Evolutionary conservation across 1,140 invertebrate genomes (phyloP).

Genomic region (Copidosoma floridanum): DNA sequence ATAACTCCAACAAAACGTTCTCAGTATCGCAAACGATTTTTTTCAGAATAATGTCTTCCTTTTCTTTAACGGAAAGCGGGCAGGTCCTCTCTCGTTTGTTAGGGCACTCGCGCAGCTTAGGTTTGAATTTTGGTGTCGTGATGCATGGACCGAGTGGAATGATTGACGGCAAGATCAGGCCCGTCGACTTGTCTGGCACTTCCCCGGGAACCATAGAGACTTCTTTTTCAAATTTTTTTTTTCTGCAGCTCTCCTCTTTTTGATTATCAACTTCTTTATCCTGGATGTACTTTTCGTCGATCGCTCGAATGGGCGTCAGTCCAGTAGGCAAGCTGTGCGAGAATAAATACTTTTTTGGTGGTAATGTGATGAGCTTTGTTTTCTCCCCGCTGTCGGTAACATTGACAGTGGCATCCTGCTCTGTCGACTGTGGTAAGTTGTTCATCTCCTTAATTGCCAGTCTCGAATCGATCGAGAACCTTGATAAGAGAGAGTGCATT

Average conservation of each 20-base stretch:
- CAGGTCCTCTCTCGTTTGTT: slow-evolving; percentile 30
- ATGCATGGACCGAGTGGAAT: slow-evolving; percentile 48
- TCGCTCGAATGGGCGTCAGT: slow-evolving; percentile 44
- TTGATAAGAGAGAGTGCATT: slow-evolving; percentile 46
- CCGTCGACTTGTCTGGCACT: slow-evolving; percentile 22
- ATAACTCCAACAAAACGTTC: slow-evolving; percentile 43
- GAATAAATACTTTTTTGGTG: slow-evolving; percentile 38
- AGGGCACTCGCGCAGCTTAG: slow-evolving; percentile 25
- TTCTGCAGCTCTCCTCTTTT: slow-evolving; percentile 20
- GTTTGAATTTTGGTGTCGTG: slow-evolving; percentile 38
- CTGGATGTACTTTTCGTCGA: slow-evolving; percentile 44
- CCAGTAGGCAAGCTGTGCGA: slow-evolving; percentile 37
- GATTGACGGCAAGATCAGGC: slow-evolving; percentile 33
- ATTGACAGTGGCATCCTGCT: not conserved
- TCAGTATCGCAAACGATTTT: slow-evolving; percentile 40
- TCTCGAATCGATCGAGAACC: slow-evolving; percentile 51
- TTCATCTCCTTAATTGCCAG: slow-evolving; percentile 40
- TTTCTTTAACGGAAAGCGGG: slow-evolving; percentile 17
- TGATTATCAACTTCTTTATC: slow-evolving; percentile 28
- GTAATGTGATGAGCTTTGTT: slow-evolving; percentile 44
- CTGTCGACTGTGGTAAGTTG: slow-evolving; percentile 14
- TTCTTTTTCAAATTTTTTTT: slow-evolving; percentile 20
- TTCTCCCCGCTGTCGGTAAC: not conserved
- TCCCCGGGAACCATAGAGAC: slow-evolving; percentile 18
- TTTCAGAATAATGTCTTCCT: slow-evolving; percentile 26